A percentile compares a stretch with the other conserved stretches of the same genome.
Conservation (phyloP, 2,888 invertebrate species). For the Xylota segnis region DNA sequence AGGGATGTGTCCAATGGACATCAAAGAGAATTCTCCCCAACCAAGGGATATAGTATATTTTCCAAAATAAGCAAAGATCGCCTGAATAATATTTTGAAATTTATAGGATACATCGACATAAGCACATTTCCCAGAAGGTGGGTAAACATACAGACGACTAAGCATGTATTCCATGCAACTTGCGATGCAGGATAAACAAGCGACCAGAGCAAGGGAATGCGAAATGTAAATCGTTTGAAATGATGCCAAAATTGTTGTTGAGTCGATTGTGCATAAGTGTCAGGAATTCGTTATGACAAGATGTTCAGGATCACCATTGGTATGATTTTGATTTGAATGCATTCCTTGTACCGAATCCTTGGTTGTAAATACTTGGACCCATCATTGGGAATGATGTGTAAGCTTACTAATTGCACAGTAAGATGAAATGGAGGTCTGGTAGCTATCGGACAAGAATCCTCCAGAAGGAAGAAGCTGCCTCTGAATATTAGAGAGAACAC, state of each 20-base stretch:
- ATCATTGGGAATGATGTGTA: no score
- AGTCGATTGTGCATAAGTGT: no score
- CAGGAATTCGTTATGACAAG: no score
- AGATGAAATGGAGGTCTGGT: no score
- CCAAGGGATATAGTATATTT: background rate
- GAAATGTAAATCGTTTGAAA: background rate
- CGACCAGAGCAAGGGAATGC: background rate
- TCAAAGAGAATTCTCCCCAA: background rate
- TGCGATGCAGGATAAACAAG: background rate
- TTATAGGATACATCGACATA: background rate
- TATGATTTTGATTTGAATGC: no score
- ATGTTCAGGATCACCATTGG: no score
- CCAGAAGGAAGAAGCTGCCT: no score
- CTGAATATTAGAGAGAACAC: no score
- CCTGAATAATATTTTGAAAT: background rate
- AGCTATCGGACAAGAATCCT: no score
- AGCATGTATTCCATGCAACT: background rate
- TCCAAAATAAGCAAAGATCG: background rate
- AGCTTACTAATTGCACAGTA: no score
- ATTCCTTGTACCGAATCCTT: no score
- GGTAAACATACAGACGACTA: background rate
- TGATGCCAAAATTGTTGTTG: background rate
- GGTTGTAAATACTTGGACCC: no score
- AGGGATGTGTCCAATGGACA: background rate
- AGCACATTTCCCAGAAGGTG: background rate